These are phyloP conservation scores for Cyanoramphus novaezelandiae DNA, from an alignment of 2,113 vertebrate species.

Conservation along the genomic window DNA sequence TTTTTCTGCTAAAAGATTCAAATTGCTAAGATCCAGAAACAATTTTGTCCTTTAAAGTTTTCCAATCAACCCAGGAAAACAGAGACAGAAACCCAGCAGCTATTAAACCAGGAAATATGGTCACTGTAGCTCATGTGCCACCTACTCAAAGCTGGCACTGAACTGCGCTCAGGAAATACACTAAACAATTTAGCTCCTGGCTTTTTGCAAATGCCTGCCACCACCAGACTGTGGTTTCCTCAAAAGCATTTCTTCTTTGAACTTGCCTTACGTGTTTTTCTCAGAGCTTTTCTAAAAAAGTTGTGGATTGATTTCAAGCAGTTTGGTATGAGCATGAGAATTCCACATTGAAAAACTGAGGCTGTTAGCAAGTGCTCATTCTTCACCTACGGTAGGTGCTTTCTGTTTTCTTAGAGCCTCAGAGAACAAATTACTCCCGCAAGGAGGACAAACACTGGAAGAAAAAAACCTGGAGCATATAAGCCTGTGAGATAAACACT, in stretches of 20 bases:
- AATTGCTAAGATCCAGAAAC: neutral
- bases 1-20: neutral
- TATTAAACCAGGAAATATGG: neutral
- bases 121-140: constrained; percentile 10
- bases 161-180: constrained; percentile 20
- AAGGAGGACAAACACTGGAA: neutral
- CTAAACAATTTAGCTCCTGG: neutral
- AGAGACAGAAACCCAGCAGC: neutral
- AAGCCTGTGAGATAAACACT: neutral
- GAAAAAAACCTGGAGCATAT: neutral
- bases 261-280: neutral
- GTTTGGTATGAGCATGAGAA: neutral
- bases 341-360: neutral
- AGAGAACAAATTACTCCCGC: neutral
- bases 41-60: neutral
- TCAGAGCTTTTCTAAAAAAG: neutral
- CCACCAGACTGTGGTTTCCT: constrained; percentile 46
- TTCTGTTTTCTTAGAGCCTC: neutral
- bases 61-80: neutral
- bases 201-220: constrained; percentile 16
- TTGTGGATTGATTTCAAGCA: neutral
- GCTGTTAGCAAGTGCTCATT: neutral
- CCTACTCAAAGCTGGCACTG: neutral
- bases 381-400: neutral
- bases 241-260: constrained; percentile 56